These are phyloP conservation scores for Philaenus spumarius DNA, from an alignment of 1,140 invertebrate species.

Conservation along the genomic window DNA sequence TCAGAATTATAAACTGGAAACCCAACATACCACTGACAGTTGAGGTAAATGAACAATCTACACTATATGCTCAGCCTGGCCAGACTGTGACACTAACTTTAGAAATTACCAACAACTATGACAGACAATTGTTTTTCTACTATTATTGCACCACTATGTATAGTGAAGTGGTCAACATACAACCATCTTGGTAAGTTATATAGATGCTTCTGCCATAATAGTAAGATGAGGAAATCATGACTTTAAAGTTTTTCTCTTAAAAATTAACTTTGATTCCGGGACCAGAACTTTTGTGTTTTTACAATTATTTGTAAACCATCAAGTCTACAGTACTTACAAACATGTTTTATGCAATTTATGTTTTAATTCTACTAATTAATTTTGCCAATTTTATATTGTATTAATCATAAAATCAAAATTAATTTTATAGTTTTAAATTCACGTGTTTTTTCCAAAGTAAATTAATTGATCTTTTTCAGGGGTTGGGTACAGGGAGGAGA, in stretches of 20 bases:
- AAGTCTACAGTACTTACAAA: no score
- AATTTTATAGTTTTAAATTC: no score
- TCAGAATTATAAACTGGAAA: no score
- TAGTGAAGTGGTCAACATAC: conserved; percentile 15
- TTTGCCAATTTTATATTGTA: no score
- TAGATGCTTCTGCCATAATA: no score
- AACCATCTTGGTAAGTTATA: conserved; percentile 20
- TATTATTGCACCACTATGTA: conserved; percentile 16
- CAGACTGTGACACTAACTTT: conserved; percentile 18
- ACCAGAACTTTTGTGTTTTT: no score
- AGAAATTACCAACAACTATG: conserved; percentile 20
- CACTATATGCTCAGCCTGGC: conserved; percentile 12
- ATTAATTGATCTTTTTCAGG: background rate
- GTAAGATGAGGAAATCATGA: no score
- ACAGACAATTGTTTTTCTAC: conserved; percentile 10
- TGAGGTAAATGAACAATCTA: conserved; percentile 14
- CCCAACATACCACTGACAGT: background rate
- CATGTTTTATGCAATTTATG: no score
- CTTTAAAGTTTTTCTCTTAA: no score
- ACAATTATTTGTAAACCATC: no score
- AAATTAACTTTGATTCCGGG: no score
- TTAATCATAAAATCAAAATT: background rate
- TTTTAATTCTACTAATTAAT: no score
- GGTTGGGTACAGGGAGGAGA: background rate
- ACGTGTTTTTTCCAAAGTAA: background rate